Evolutionary conservation across 37 sponge, comb jelly and placozoan species (phyloP).

Genomic region (Halisarca cf. caerulea): DNA sequence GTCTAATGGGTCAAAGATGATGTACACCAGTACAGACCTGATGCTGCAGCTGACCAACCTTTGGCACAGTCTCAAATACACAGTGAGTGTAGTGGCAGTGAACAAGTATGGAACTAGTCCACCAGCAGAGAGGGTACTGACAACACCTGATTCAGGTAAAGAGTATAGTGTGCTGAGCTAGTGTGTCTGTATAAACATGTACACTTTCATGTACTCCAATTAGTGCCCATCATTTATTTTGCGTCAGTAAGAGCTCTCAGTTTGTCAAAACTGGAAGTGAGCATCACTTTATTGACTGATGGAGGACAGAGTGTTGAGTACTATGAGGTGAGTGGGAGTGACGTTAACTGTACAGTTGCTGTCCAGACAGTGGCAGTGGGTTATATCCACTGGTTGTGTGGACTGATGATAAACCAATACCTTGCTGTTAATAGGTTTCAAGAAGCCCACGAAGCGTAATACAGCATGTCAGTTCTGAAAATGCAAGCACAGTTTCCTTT

Average conservation of each 20-base stretch:
- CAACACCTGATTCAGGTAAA: slow-evolving; percentile 10
- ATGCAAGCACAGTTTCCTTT: too few species aligned
- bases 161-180: neutral
- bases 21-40: neutral
- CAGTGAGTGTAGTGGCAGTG: neutral
- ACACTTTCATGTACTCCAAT: neutral
- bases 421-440: too few species aligned
- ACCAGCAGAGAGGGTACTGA: neutral
- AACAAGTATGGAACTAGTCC: neutral
- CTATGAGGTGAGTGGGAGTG: slow-evolving; percentile 7
- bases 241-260: slow-evolving; percentile 9
- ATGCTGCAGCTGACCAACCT: neutral
- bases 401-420: too few species aligned
- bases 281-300: slow-evolving; percentile 2
- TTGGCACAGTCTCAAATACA: neutral
- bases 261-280: neutral
- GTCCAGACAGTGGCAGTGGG: too few species aligned
- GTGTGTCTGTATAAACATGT: neutral
- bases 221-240: slow-evolving; percentile 17
- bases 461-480: too few species aligned
- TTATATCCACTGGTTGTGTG: too few species aligned
- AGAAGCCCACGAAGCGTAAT: too few species aligned
- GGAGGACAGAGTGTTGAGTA: slow-evolving; percentile 25
- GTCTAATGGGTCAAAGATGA: neutral
- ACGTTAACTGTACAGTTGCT: too few species aligned